phyloP scores from a whole-genome alignment of 2,888 invertebrate genomes.

The Caenorhabditis sulstoni region DNA sequence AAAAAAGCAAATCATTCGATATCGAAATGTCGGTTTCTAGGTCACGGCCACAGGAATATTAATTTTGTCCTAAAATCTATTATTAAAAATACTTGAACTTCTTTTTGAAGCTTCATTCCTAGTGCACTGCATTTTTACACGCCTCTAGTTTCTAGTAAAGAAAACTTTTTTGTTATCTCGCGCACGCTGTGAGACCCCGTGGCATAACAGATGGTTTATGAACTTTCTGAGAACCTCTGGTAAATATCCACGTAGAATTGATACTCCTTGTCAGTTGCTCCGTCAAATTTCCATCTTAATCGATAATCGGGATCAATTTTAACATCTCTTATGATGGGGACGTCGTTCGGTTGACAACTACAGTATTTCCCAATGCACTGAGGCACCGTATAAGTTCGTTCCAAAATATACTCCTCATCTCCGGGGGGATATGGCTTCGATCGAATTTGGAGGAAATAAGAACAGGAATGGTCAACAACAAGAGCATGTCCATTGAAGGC shows the following conservation, averaged over 20 bases:
- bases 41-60: no score
- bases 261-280: conserved; percentile 18
- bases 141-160: no score
- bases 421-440: conserved; percentile 73
- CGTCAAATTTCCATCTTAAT: conserved; percentile 50
- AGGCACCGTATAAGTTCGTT: conserved; percentile 64
- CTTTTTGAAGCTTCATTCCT: no score
- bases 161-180: no score
- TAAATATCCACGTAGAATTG: conserved; percentile 53
- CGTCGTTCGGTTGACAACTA: conserved; percentile 61
- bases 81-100: no score
- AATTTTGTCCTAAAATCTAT: no score
- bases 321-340: conserved; percentile 21
- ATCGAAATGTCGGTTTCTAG: no score
- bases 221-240: conserved; percentile 33
- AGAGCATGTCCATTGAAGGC: conserved; percentile 59
- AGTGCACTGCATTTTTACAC: no score
- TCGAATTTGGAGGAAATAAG: conserved; percentile 66
- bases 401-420: conserved; percentile 59
- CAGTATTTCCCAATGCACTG: conserved; percentile 72
- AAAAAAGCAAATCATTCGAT: no score
- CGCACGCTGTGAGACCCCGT: no score
- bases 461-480: conserved; percentile 63
- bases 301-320: conserved; percentile 18
- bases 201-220: no score